Evolutionary conservation across 35 echinoderm and acorn worm genomes (phyloP), one percentile per base, ranked within the genome.

Genomic region (Holothuria glaberrima): DNA sequence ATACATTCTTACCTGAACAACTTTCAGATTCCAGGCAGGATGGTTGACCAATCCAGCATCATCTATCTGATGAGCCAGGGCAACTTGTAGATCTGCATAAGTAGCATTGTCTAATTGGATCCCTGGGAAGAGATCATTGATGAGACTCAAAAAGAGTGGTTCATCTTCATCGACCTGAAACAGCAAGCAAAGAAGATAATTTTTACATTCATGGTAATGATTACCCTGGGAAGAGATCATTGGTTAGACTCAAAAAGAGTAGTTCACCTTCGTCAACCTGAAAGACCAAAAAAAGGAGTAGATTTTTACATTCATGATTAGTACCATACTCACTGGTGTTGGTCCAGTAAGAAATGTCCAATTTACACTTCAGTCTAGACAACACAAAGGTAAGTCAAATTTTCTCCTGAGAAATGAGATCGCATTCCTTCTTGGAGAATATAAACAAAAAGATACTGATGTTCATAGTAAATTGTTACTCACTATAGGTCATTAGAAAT

Each of bases 211-310:
- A 1, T 54, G 36, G 7, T 41, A 41, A 54, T 14, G 16, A 54
- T 12, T n/a, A n/a, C 30, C 97, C 97, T 54, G 97, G 97, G 86
- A 99, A 99, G 10, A 99, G 88, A 99, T 99, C 97, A 91, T 94
- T 99, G 91, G 95, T 99, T 24, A 99, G 83, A 89, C 97, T 99
- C 91, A 99, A 74, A 88, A 99, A 99, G 28, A 99, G 86, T 14
- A 93, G 97, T 54, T 99, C 97, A 89, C 95, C 97, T 91, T 99
- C 97, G 95, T 99, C 96, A 13, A 99, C 97, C 97, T 95, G 1
- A 86, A 52, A 72, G 12, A 69, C 13, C 71, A 60, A 61, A 30
- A 21, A 84, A 78, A 78, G 66, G 17, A 12, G 21, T 6, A 69
- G 25, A 29, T 69, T 33, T 69, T 33, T 69, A 17, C 10, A 54